Conservation (phyloP, 2,797 vertebrate species). For the Rousettus madagascariensis region DNA sequence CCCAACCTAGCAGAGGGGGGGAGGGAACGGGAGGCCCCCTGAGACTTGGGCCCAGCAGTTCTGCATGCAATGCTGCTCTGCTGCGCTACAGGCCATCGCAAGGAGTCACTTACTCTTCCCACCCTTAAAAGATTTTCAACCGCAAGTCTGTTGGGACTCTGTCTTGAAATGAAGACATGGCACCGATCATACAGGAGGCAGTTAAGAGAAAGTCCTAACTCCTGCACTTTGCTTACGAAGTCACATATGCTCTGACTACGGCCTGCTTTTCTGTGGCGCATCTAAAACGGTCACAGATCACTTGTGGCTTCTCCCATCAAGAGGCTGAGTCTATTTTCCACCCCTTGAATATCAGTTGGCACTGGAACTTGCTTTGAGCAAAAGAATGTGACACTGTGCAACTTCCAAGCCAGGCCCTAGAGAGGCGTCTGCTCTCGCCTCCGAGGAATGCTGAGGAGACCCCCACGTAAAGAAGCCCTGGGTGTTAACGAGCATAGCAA, state of each 20-base stretch:
- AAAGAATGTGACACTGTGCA: background rate
- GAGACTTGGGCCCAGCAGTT: background rate
- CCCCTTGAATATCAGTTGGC: background rate
- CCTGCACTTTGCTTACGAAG: background rate
- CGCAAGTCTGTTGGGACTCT: background rate
- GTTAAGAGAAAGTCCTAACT: background rate
- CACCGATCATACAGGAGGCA: background rate
- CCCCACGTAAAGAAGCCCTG: background rate
- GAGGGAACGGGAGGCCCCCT: background rate
- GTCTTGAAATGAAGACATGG: background rate
- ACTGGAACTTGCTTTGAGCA: background rate
- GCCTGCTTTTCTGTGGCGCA: background rate
- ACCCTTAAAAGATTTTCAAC: background rate
- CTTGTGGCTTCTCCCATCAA: background rate
- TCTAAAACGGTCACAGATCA: background rate
- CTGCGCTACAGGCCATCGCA: background rate
- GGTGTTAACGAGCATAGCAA: accelerated
- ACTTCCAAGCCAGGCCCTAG: background rate
- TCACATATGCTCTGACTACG: background rate
- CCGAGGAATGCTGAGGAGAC: background rate
- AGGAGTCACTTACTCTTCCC: background rate
- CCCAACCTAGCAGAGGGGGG: background rate
- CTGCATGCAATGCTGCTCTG: background rate
- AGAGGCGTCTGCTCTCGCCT: background rate
- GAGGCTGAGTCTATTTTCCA: background rate